Conservation (phyloP, 1,140 invertebrate genomes). For the Heliconius eleuchia region DNA sequence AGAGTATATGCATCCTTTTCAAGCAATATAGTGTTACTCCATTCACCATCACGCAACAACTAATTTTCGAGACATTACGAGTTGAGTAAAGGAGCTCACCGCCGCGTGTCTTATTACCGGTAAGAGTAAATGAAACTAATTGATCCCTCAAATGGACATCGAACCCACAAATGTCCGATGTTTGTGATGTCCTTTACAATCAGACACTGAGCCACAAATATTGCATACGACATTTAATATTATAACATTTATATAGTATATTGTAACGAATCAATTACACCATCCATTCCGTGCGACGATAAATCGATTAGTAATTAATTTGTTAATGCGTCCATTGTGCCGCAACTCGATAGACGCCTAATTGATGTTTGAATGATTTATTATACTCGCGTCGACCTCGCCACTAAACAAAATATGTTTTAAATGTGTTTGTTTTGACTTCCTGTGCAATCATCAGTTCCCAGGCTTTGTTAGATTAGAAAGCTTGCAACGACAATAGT, state of each 20-base stretch:
- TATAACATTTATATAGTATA: neutral
- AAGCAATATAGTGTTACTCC: too few relatives aligned
- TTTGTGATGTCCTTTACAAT: too few relatives aligned
- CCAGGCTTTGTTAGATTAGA: neutral
- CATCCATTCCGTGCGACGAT: neutral
- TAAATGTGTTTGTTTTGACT: neutral
- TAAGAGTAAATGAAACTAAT: too few relatives aligned
- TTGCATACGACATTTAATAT: neutral
- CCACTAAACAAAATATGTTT: neutral
- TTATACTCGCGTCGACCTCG: slow-evolving; percentile 8
- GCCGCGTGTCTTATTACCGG: too few relatives aligned
- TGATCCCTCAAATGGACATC: too few relatives aligned
- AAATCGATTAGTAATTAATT: slow-evolving; percentile 22
- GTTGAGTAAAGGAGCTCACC: too few relatives aligned
- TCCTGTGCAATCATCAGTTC: neutral
- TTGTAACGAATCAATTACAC: slow-evolving; percentile 21
- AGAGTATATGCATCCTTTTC: too few relatives aligned
- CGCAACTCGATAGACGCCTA: neutral
- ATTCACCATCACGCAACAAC: too few relatives aligned
- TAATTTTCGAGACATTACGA: too few relatives aligned
- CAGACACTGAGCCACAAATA: too few relatives aligned
- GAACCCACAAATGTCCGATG: too few relatives aligned
- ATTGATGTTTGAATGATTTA: slow-evolving; percentile 23
- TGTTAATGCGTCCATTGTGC: slow-evolving; percentile 25
- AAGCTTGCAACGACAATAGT: too few relatives aligned